phyloP scores from a whole-genome alignment of 2,888 invertebrate genomes.

The Cantharis lateralis region DNA sequence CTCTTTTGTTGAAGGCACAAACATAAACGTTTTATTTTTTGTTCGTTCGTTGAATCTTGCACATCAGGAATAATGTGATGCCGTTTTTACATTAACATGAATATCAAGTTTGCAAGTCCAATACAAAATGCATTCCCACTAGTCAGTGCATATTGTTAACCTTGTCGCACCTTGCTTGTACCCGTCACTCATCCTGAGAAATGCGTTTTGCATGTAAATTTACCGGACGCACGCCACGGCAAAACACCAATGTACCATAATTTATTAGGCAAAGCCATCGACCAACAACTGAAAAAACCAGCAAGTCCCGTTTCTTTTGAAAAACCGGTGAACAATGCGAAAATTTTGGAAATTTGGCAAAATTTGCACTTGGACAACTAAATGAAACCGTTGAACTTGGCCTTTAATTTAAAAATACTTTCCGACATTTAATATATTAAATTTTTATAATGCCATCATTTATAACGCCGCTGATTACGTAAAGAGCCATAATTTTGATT shows the following conservation, averaged over 20 bases:
- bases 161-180: constrained; percentile 35
- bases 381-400: not conserved
- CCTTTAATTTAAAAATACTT: not conserved
- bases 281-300: not conserved
- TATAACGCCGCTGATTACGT: not conserved
- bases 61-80: constrained; percentile 19
- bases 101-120: constrained; percentile 28
- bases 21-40: constrained; percentile 7
- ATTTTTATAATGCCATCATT: not conserved
- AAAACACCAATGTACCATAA: constrained; percentile 9
- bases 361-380: not conserved
- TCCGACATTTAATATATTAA: not conserved
- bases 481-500: not conserved
- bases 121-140: constrained; percentile 32
- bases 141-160: constrained; percentile 32
- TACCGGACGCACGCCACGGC: constrained; percentile 22
- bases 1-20: not conserved
- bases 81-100: constrained; percentile 25
- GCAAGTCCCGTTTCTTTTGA: not conserved
- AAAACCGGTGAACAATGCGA: not conserved
- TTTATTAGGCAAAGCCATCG: constrained; percentile 11
- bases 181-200: constrained; percentile 30
- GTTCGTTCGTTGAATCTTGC: constrained; percentile 14
- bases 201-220: constrained; percentile 34
- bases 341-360: not conserved